phyloP scores from a whole-genome alignment of 2,113 vertebrate species.

The Riparia riparia region DNA sequence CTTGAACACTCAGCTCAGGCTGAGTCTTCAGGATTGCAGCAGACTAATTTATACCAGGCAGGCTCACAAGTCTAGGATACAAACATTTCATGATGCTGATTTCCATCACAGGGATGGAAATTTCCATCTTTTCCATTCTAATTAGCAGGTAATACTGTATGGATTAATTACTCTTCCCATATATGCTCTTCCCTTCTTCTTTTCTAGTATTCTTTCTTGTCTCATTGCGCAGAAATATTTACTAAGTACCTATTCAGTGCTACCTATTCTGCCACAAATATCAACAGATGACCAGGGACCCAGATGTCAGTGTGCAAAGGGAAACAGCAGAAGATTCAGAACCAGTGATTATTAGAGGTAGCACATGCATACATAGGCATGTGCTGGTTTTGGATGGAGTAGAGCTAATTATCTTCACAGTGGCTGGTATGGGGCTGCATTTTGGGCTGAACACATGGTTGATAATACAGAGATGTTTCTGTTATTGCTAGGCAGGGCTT shows the following conservation, averaged over 20 bases:
- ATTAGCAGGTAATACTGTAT: background rate
- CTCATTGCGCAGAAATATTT: background rate
- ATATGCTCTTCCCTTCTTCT: background rate
- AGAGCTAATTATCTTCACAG: background rate
- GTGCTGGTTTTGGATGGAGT: background rate
- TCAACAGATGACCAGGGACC: background rate
- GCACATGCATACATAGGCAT: fast-evolving
- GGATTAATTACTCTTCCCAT: background rate
- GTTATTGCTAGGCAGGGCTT: background rate
- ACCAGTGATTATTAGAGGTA: background rate
- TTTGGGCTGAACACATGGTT: background rate
- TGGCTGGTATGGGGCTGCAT: background rate
- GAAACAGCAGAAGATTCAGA: background rate
- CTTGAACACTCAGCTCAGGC: background rate
- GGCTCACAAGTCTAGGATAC: background rate
- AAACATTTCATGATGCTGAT: background rate
- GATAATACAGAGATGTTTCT: background rate
- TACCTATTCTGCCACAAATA: background rate
- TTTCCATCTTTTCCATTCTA: background rate
- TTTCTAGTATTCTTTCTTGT: background rate
- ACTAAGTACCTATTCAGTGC: background rate
- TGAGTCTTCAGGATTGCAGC: background rate
- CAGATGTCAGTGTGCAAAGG: background rate
- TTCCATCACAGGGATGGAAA: background rate
- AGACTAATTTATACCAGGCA: background rate